Evolutionary conservation across 2,113 vertebrate genomes (phyloP).

Genomic region (Nyctibius bracteatus): DNA sequence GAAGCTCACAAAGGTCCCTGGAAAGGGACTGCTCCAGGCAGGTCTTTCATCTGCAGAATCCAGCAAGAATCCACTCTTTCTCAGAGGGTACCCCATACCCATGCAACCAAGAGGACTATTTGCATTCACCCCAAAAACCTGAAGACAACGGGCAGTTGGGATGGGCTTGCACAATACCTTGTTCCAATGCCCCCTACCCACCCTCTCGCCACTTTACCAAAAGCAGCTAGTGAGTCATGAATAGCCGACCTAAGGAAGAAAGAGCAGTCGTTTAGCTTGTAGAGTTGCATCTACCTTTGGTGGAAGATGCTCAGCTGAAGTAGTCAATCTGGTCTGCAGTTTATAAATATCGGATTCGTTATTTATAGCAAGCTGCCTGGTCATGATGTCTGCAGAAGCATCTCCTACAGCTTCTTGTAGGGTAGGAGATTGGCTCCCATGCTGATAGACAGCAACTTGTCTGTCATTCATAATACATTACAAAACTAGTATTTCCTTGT

Average conservation of each 20-base stretch:
- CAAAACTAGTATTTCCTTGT: constrained; percentile 18
- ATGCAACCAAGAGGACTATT: background rate
- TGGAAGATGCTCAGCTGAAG: background rate
- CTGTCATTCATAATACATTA: constrained; percentile 21
- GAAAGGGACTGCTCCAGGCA: background rate
- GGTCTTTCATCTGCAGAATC: background rate
- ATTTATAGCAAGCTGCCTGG: background rate
- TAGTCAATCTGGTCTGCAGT: background rate
- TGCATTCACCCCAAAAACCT: background rate
- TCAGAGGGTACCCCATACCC: background rate
- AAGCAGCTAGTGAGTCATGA: background rate
- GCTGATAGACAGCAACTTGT: background rate
- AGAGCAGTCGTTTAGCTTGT: background rate
- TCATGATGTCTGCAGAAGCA: background rate
- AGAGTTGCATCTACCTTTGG: background rate
- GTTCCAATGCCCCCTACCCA: background rate
- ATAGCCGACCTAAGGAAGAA: background rate
- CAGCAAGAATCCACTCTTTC: background rate
- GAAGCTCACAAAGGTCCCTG: background rate
- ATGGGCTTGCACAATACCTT: background rate
- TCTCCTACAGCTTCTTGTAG: background rate
- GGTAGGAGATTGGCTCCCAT: background rate
- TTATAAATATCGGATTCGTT: background rate
- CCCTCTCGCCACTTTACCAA: background rate
- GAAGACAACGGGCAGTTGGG: fast-evolving